These are phyloP conservation scores for Oreochromis tanganicae DNA, from an alignment of 2,113 vertebrate species.

Conservation along the genomic window DNA sequence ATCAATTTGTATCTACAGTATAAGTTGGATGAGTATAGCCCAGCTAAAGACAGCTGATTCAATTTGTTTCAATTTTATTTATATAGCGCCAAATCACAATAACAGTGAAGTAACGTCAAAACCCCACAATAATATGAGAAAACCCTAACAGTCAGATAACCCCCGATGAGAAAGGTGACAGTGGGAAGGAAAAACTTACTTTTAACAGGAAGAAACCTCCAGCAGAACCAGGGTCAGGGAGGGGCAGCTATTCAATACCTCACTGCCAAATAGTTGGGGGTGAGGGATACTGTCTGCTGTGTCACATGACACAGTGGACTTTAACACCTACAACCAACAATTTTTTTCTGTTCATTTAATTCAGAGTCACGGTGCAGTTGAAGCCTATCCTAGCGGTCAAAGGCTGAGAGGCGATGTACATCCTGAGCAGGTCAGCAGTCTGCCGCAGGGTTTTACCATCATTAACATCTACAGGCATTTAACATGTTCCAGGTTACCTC, in stretches of 20 bases:
- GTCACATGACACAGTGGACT: neutral
- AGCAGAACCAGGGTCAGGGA: neutral
- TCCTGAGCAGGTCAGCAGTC: neutral
- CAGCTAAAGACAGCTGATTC: neutral
- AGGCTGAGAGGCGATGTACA: neutral
- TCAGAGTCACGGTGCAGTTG: neutral
- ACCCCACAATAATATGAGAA: neutral
- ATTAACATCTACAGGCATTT: neutral
- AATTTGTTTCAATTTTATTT: neutral
- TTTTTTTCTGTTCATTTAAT: neutral
- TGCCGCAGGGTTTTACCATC: neutral
- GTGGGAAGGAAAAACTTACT: neutral
- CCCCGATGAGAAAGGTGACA: neutral
- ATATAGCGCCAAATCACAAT: neutral
- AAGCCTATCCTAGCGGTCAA: neutral
- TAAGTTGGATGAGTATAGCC: neutral
- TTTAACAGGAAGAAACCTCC: neutral
- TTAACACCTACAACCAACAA: neutral
- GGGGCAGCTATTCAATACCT: neutral
- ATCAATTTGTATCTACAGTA: neutral
- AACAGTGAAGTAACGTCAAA: neutral
- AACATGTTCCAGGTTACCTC: neutral
- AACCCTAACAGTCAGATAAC: neutral
- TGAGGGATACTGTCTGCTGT: neutral
- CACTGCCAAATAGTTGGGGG: neutral